These are phyloP conservation scores for Procambarus clarkii DNA, from an alignment of 1,140 invertebrate genomes.

Conservation along the genomic window DNA sequence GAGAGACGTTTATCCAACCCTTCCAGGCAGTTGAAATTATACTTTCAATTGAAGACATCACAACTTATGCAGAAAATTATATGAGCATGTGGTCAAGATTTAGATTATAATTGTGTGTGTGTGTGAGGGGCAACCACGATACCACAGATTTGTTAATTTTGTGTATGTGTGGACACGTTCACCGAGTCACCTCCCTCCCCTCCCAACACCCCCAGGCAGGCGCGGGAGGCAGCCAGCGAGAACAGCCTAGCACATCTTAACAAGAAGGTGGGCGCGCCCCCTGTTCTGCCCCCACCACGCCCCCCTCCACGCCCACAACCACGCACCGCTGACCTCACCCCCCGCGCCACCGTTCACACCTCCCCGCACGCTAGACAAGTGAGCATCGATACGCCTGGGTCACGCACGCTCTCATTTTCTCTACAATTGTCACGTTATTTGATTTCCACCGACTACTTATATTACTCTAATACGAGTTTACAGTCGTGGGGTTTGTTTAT, in stretches of 20 bases:
- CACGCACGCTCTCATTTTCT: not conserved
- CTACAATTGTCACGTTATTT: not conserved
- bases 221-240: slow-evolving; percentile 24
- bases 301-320: slow-evolving; percentile 51
- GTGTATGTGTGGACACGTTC: not conserved
- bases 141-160: not conserved
- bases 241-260: not conserved
- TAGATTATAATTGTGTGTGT: too few species aligned
- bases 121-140: too few species aligned
- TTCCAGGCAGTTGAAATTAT: too few species aligned
- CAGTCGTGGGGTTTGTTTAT: not conserved
- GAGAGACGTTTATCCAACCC: too few species aligned
- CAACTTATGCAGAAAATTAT: too few species aligned
- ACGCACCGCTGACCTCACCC: slow-evolving; percentile 17
- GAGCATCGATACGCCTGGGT: slow-evolving; percentile 16
- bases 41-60: too few species aligned
- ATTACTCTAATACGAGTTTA: too few species aligned
- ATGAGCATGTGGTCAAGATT: too few species aligned
- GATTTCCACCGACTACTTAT: too few species aligned
- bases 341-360: slow-evolving; percentile 36
- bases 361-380: slow-evolving; percentile 64
- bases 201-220: slow-evolving; percentile 30
- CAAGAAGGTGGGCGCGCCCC: slow-evolving; percentile 35
- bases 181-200: not conserved
- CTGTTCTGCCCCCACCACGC: slow-evolving; percentile 43